Percentiles rank a stretch among this genome's conserved stretches.
These are phyloP conservation scores for Leptinotarsa tumamoca DNA, from an alignment of 2,888 invertebrate genomes.

Conservation along the genomic window DNA sequence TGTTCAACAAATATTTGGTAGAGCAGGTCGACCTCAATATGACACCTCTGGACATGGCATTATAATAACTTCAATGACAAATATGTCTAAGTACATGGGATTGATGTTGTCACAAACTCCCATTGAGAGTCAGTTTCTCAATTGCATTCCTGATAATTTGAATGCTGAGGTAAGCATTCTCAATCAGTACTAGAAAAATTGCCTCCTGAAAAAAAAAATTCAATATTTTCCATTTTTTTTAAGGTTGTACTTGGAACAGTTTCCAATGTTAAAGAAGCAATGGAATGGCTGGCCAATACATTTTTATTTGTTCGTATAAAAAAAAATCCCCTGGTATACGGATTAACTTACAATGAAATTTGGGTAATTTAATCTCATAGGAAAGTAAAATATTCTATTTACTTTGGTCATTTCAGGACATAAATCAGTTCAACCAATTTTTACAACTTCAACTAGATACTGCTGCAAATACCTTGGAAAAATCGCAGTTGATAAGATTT, in stretches of 20 bases:
- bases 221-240: slow-evolving; percentile 46
- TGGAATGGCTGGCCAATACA: slow-evolving; percentile 98
- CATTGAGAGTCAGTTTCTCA: slow-evolving; percentile 97
- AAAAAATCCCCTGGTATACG: slow-evolving; percentile 87
- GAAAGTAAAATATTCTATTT: slow-evolving; percentile 23
- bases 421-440: slow-evolving; percentile 82
- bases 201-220: background rate
- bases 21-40: slow-evolving; percentile 98
- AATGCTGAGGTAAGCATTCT: slow-evolving; percentile 87
- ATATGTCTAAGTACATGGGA: slow-evolving; percentile 92
- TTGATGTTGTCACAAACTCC: slow-evolving; percentile 96
- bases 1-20: slow-evolving; percentile 97
- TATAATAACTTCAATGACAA: slow-evolving; percentile 93
- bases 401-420: slow-evolving; percentile 69
- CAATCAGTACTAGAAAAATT: background rate
- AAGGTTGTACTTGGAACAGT: slow-evolving; percentile 95
- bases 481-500: slow-evolving; percentile 94
- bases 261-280: slow-evolving; percentile 93
- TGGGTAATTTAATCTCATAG: slow-evolving; percentile 69
- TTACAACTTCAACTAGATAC: slow-evolving; percentile 81
- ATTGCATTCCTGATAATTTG: slow-evolving; percentile 92
- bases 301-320: slow-evolving; percentile 95
- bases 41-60: slow-evolving; percentile 94
- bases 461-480: slow-evolving; percentile 89
- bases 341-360: slow-evolving; percentile 71